Evolutionary conservation across 2,888 invertebrate species (phyloP), one percentile per base, ranked within the genome.

Genomic region (Heliconius ethilla): DNA sequence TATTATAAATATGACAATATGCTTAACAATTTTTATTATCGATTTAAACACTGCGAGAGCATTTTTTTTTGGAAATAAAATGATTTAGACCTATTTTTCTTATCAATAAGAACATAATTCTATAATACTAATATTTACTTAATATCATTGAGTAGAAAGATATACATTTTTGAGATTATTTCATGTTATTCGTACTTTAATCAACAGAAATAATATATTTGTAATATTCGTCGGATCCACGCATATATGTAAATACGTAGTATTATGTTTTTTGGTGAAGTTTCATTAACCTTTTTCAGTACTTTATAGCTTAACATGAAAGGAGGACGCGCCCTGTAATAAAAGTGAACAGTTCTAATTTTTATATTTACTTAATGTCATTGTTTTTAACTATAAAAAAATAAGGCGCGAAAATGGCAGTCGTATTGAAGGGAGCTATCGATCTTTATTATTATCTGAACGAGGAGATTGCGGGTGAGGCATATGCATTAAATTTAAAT

Each of bases 361-460:
- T 18, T 27, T 29, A 15, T 27, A 1, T 15, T 9, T 3, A 13
- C 5, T 29, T 29, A 29, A 29, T 59, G 22, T n/a, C 2, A 59
- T 0, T 59, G n/a, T 51, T 70, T 51, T 27, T 22, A 3, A 29
- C 3, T 72, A 9, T 70, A 37, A 25, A 59, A 73, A 40, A 27
- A 55, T 25, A 27, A 63, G 18, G 1, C 25, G 25, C 45, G 51
- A 81, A 76, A 77, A 93, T 93, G 93, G 89, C 93, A 22, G 87
- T 92, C 2, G 89, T 93, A 82, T 77, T 92, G 59, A 87, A 82
- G 81, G 89, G 89, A 79, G 87, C 87, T 59, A 84, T 90, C 76
- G 89, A 87, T 83, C 87, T 91, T 78, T 93, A 92, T 83, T 89
- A 91, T 81, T 91, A 89, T 82, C 86, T 93, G 74, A 92, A 92